Conservation (phyloP, 2,113 vertebrate genomes). For the Macquaria australasica region DNA sequence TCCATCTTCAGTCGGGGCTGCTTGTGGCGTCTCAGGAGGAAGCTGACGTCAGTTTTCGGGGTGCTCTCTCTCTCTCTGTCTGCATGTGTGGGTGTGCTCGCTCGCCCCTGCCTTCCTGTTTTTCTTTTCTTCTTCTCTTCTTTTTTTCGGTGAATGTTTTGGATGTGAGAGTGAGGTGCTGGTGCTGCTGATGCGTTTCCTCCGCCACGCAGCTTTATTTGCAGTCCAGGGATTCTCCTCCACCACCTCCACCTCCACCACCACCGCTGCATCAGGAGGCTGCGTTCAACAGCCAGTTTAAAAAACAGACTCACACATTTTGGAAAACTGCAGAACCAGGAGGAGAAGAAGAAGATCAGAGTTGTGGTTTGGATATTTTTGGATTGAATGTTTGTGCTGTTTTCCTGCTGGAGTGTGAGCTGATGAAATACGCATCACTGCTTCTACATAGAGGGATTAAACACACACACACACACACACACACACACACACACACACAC, state of each 20-base stretch:
- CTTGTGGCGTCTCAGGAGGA: constrained; percentile 19
- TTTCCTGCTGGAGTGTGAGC: constrained; percentile 11
- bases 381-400: not conserved
- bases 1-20: constrained; percentile 8
- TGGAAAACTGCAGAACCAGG: too few relatives aligned
- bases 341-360: not conserved
- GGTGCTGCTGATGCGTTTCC: constrained; percentile 46
- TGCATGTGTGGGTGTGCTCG: constrained; percentile 64
- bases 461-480: not conserved
- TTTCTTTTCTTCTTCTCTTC: not conserved
- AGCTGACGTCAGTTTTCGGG: constrained; percentile 62
- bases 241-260: not conserved
- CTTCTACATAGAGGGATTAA: constrained; percentile 32
- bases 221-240: constrained; percentile 65
- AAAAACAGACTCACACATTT: not conserved
- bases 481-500: not conserved
- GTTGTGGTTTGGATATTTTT: not conserved
- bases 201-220: constrained; percentile 67
- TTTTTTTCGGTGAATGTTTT: constrained; percentile 6
- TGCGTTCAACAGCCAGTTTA: not conserved
- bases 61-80: constrained; percentile 47
- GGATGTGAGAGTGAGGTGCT: constrained; percentile 6
- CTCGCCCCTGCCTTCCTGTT: constrained; percentile 37
- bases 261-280: constrained; percentile 6
- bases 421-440: constrained; percentile 1